Conservation (phyloP, 2,888 invertebrate species). For the Sepiola atlantica region DNA sequence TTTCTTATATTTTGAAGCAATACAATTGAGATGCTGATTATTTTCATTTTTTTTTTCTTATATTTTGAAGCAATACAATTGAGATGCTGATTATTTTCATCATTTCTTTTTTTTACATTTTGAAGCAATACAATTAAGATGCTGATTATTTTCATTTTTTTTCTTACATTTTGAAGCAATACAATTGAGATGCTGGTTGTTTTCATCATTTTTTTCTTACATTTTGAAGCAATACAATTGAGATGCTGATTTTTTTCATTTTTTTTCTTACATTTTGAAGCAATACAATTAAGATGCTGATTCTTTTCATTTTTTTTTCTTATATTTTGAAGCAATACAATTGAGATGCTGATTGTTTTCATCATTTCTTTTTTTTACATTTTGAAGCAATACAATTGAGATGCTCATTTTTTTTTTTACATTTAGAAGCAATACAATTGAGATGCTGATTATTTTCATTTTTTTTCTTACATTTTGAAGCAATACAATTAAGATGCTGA, state of each 20-base stretch:
- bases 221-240: constrained; percentile 80
- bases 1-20: constrained; percentile 67
- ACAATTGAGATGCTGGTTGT: too few relatives aligned
- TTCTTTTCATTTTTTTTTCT: too few relatives aligned
- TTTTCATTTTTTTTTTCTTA: too few relatives aligned
- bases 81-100: too few relatives aligned
- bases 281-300: constrained; percentile 86
- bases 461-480: constrained; percentile 53
- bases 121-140: constrained; percentile 83
- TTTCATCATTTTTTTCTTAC: neutral
- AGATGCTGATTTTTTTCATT: too few relatives aligned
- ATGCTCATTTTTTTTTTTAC: too few relatives aligned
- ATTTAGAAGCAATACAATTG: constrained; percentile 80
- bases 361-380: neutral
- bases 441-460: too few relatives aligned
- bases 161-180: constrained; percentile 68
- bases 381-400: constrained; percentile 82
- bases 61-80: constrained; percentile 79
- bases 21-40: constrained; percentile 89
- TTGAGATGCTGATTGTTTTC: too few relatives aligned
- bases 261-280: constrained; percentile 53
- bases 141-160: too few relatives aligned
- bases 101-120: neutral
- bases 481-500: constrained; percentile 86
- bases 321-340: constrained; percentile 77